Evolutionary conservation across 2,113 vertebrate genomes (phyloP).

Genomic region (Seriola rivoliana): DNA sequence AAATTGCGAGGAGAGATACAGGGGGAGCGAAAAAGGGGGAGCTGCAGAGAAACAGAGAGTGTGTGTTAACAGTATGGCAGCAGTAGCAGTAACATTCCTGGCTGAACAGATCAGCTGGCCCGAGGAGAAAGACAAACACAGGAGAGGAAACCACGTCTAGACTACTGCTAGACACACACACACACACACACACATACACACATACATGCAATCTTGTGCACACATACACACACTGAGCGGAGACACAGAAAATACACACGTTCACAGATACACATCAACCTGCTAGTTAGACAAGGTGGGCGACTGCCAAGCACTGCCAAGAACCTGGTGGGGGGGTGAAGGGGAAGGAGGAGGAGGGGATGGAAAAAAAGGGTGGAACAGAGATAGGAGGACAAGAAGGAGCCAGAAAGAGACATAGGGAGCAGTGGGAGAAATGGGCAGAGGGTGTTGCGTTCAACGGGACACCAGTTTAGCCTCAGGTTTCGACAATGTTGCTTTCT

Average conservation of each 20-base stretch:
- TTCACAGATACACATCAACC: slow-evolving; percentile 68
- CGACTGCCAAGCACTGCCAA: slow-evolving; percentile 77
- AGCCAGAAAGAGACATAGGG: slow-evolving; percentile 27
- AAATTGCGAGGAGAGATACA: slow-evolving; percentile 46
- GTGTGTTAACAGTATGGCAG: slow-evolving; percentile 74
- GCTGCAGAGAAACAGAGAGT: slow-evolving; percentile 56
- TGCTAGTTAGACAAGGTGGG: slow-evolving; percentile 80
- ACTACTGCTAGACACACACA: slow-evolving; percentile 68
- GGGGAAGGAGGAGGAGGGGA: slow-evolving; percentile 11
- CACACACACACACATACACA: slow-evolving; percentile 62
- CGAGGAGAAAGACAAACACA: slow-evolving; percentile 83
- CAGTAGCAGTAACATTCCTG: slow-evolving; percentile 82
- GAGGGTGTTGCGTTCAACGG: slow-evolving; percentile 36
- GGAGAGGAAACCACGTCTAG: slow-evolving; percentile 85
- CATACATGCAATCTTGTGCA: slow-evolving; percentile 15
- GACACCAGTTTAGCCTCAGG: slow-evolving; percentile 21
- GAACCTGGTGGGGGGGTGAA: slow-evolving; percentile 56
- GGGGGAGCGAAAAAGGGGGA: slow-evolving; percentile 9
- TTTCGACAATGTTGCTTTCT: slow-evolving; percentile 29
- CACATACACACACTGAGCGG: slow-evolving; percentile 26
- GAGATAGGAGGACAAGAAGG: slow-evolving; percentile 56
- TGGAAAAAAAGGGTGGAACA: slow-evolving; percentile 56
- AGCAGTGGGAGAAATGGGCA: slow-evolving; percentile 47
- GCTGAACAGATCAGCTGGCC: slow-evolving; percentile 84
- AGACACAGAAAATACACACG: slow-evolving; percentile 53